These are phyloP conservation scores for Hippocampus zosterae DNA, from an alignment of 2,113 vertebrate genomes.

Conservation along the genomic window DNA sequence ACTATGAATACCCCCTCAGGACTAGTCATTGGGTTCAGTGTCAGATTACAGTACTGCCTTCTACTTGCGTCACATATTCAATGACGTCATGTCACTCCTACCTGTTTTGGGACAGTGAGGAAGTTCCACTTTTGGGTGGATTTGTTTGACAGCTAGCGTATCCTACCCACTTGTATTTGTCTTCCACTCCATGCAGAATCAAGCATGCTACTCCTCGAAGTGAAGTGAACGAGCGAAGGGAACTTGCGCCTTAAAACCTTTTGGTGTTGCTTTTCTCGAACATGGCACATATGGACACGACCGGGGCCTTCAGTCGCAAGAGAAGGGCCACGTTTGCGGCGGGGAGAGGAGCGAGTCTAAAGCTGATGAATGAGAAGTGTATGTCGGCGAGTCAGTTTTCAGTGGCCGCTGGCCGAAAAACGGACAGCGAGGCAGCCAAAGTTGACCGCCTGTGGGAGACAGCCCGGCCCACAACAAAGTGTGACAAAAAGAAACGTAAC, in stretches of 20 bases:
- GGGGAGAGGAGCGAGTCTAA: not conserved
- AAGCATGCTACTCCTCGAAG: slow-evolving; percentile 7
- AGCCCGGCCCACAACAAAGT: slow-evolving; percentile 3
- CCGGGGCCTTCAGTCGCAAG: slow-evolving; percentile 10
- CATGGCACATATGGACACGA: slow-evolving; percentile 43
- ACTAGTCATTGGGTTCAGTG: not conserved
- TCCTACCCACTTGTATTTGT: slow-evolving; percentile 23
- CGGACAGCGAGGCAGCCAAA: not conserved
- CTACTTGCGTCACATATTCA: not conserved
- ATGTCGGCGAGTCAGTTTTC: slow-evolving; percentile 6
- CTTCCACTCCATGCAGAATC: slow-evolving; percentile 1
- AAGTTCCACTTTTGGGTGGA: slow-evolving; percentile 34
- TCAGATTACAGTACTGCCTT: not conserved
- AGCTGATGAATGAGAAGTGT: slow-evolving; percentile 30
- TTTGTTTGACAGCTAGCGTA: not conserved
- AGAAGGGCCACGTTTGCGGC: slow-evolving; percentile 42
- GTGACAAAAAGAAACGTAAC: slow-evolving; percentile 40
- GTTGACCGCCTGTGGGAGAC: slow-evolving; percentile 23
- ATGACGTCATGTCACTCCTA: slow-evolving; percentile 25
- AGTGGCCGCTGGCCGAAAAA: not conserved
- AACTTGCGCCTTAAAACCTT: not conserved
- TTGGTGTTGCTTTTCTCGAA: not conserved
- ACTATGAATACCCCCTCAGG: no score
- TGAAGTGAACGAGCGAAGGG: not conserved
- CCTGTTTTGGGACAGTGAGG: not conserved